Evolutionary conservation across 2,797 vertebrate genomes (phyloP).

Genomic region (Cryptoprocta ferox): DNA sequence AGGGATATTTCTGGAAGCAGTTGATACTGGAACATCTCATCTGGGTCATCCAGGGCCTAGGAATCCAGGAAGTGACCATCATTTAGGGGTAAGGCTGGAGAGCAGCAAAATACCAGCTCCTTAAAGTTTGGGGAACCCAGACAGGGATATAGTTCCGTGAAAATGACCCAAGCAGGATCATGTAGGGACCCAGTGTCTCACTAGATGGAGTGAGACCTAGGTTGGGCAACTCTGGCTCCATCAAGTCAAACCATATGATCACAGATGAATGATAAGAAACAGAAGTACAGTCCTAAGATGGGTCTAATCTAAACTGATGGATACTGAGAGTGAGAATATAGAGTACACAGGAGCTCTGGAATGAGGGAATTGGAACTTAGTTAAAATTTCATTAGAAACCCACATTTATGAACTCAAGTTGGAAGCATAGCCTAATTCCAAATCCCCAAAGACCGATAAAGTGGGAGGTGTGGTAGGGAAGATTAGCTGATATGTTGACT

Average conservation of each 20-base stretch:
- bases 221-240: background rate
- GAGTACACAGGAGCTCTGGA: background rate
- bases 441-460: background rate
- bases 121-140: background rate
- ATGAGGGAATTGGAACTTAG: background rate
- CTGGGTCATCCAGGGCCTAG: background rate
- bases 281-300: background rate
- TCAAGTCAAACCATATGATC: background rate
- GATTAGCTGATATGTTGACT: background rate
- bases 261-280: background rate
- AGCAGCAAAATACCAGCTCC: background rate
- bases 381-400: conserved; percentile 9
- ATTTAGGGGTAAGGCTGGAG: background rate
- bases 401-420: background rate
- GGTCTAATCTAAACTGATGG: background rate
- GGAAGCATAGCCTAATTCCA: background rate
- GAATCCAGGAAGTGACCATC: background rate
- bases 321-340: background rate
- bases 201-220: background rate
- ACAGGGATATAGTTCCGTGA: background rate
- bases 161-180: background rate
- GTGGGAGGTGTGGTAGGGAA: background rate
- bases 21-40: background rate
- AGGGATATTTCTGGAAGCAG: background rate
- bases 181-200: background rate